Base-by-base conservation (phyloP, 2,888 invertebrate species). In the Drosophila peninsularis region DNA sequence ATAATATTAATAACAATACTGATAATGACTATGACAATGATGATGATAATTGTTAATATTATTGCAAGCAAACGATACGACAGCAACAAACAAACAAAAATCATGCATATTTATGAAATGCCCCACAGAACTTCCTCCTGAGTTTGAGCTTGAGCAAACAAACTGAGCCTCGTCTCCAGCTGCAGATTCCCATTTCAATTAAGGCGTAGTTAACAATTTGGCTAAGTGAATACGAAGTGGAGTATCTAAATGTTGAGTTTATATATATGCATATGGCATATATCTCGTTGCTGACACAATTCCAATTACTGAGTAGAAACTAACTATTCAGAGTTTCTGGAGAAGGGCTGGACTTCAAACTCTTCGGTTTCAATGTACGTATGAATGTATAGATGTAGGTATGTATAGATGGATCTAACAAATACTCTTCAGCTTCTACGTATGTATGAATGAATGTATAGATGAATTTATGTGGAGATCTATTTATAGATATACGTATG, bases 21-120 rank as follows among this genome's bases (percentile, higher is more conserved):
- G 56, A 60, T 72, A 58, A 68, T 72, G 39, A 61, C 52, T 41
- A 44, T 42, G 50, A 53, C 24, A 57, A 68, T 77, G 39, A 61
- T 58, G 41, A 44, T 42, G 50, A 56, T 32, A 62, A 68, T 62
- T 68, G 14, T 41, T 19, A 68, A 62, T 58, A 57, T 53, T 63
- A 62, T 60, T 66, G 67, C 54, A 44, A 53, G 49, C 24, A 45
- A 55, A 36, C 57, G 30, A 36, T 42, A 62, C 56, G 62, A 62
- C 47, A 32, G 45, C 50, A 75, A 61, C 62, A 63, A 50, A 47
- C 62, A 63, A 57, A 58, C 34, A 34, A 21, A 50, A 54, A 64
- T 39, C 57, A 68, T 73, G 78, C 66, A 71, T 62, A 53, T 75
- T 76, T 56, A 71, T 66, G 47, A 47, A 45, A 52, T 17, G 13